phyloP scores from a whole-genome alignment of 2,797 vertebrate species.

The Malurus leucopterus region DNA sequence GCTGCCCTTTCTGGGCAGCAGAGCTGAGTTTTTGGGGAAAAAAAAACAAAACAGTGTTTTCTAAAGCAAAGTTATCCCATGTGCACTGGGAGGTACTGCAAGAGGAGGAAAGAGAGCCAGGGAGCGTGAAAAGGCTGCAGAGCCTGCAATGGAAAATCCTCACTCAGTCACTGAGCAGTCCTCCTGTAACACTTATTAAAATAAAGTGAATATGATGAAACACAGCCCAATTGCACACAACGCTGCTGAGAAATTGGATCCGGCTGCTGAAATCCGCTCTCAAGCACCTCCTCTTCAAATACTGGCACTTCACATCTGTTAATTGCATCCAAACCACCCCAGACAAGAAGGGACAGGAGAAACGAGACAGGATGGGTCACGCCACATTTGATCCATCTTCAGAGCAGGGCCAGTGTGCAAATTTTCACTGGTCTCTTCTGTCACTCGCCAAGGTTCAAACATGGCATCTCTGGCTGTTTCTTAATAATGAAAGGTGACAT shows the following conservation, averaged over 20 bases:
- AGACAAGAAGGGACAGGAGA: background rate
- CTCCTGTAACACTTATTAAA: background rate
- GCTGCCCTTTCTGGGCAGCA: background rate
- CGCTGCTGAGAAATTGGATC: conserved; percentile 11
- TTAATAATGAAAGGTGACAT: background rate
- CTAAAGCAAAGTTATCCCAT: background rate
- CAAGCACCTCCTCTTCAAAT: background rate
- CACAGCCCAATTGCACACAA: background rate
- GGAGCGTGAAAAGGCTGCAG: background rate
- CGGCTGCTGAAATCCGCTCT: background rate
- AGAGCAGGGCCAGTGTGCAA: background rate
- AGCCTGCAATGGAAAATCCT: conserved; percentile 36
- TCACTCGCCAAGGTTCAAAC: background rate
- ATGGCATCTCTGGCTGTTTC: background rate
- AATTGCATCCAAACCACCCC: background rate
- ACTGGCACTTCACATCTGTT: background rate
- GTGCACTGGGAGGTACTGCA: background rate
- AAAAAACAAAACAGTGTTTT: background rate
- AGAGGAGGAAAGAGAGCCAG: background rate
- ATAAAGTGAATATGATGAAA: conserved; percentile 30
- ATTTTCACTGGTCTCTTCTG: background rate
- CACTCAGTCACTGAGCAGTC: background rate
- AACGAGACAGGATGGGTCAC: background rate
- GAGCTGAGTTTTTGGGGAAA: too few relatives aligned
- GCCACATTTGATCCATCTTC: background rate